Base-by-base conservation (phyloP, 2,797 vertebrate genomes). In the Smutsia temminckii region DNA sequence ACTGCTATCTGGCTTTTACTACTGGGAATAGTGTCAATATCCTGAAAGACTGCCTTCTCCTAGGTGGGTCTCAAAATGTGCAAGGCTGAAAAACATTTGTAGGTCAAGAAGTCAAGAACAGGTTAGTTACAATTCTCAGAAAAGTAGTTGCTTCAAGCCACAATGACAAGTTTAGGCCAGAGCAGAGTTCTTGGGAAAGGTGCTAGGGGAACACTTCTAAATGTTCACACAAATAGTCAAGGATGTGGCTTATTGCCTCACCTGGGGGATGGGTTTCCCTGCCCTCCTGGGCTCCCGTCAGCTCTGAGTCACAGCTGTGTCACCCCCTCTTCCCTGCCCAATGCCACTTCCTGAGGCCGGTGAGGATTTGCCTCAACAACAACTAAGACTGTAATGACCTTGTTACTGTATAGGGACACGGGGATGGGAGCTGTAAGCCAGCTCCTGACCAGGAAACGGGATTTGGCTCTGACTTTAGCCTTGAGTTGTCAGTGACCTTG, bases 221-320 rank as follows among this genome's bases (percentile, higher is more conserved):
- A 68, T 20, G 23, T 40, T 74, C 59, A 83, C 91, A 93, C n/a
- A 92, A 93, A 78, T 37, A 79, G 85, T 80, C 89, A 72, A 92
- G 95, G 95, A 95, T 95, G 96, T 96, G 95, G 96, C 93, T 92
- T 80, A 23, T 61, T 68, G 18, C 69, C 34, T 95, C 93, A 84
- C 92, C 95, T 96, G 71, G 71, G 79, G 71, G 37, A 66, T 92
- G 75, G 85, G 21, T 57, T 95, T 97, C 92, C 91, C 79, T 86
- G 91, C 55, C 59, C 34, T 90, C 57, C 37, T 18, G 32, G n/a
- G 27, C 40, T 75, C n/a, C 17, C 46, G 83, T 86, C 63, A 74
- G 57, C 49, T 63, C 61, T 97, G 96, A 94, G 93, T 97, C 97
- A 96, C 4, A n/a, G 64, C 29, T 10, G 4, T 86, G 71, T 79